Percentiles rank a stretch among this genome's conserved stretches.
Conservation (phyloP, 2,113 vertebrate genomes). For the Zosterops lateralis region DNA sequence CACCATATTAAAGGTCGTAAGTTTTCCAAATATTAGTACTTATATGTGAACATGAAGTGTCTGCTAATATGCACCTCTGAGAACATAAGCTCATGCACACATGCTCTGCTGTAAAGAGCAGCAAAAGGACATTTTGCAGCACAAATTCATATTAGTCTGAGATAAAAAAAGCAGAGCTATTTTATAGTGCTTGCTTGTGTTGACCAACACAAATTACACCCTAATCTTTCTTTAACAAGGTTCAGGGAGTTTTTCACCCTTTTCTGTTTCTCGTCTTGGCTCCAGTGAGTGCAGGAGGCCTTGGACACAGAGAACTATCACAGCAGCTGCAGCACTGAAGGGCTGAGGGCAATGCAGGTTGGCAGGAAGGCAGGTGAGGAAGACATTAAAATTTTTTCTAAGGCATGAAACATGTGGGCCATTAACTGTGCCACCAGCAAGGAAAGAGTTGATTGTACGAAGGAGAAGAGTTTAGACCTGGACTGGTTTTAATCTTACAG, state of each 20-base stretch:
- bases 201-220: not conserved
- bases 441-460: not conserved
- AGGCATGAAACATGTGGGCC: not conserved
- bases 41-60: not conserved
- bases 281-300: not conserved
- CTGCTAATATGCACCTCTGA: not conserved
- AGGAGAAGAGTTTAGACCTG: not conserved
- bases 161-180: not conserved
- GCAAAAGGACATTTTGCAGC: not conserved
- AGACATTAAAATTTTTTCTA: not conserved
- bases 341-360: not conserved
- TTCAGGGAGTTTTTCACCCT: not conserved
- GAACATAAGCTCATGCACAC: not conserved
- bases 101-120: not conserved
- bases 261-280: not conserved
- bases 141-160: not conserved
- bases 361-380: not conserved
- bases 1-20: not conserved
- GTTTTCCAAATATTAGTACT: not conserved
- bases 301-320: not conserved
- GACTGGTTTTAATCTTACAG: not conserved
- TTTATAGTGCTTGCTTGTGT: not conserved
- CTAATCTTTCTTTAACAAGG: not conserved
- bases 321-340: accelerated
- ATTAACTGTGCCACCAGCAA: not conserved